Base-by-base conservation (phyloP, 2,888 invertebrate genomes). In the Prenolepis imparis region DNA sequence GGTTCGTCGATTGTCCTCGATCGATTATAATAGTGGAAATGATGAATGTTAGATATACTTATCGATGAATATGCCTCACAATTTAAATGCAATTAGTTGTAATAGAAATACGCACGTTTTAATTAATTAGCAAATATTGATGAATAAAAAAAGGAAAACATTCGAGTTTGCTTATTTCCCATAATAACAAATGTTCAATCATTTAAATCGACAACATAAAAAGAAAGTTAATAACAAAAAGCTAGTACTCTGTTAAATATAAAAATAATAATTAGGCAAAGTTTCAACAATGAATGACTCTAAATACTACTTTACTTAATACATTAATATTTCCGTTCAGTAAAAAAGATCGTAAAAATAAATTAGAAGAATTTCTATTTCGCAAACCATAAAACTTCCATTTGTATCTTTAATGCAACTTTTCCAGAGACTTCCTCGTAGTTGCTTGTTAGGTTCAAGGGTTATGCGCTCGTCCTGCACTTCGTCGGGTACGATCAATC, bases 1-100 rank as follows among this genome's bases (percentile, higher is more conserved):
- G 57, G 39, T 48, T 85, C 48, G 73, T 87, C 87, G 83, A 87
- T 83, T 67, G 87, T 85, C 64, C 86, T 78, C 88, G 24, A 84
- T 86, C 63, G 63, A 63, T 24, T 64, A 21, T 74, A 44, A 21
- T 59, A 21, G 32, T 61, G 66, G 52, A 84, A 75, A 83, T 63
- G 77, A 84, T 75, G 87, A 87, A 82, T 84, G 82, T 82, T 86
- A 72, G 84, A 21, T 80, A 82, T 72, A 77, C 66, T 61, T 57
- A 44, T 86, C 75, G 75, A 85, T 85, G 55, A 70, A 82, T 55
- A 18, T 55, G 41, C 52, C 21, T 55, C 44, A 28, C 39, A 70
- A 80, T 80, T 80, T 24, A 70, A 80, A 80, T 66, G 66, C 24
- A 39, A 66, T 70, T 67, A 77, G 66, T 9, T 66, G 48, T 52